These are phyloP conservation scores for Drosophila pseudotakahashii DNA, from an alignment of 2,888 invertebrate species.

Conservation along the genomic window DNA sequence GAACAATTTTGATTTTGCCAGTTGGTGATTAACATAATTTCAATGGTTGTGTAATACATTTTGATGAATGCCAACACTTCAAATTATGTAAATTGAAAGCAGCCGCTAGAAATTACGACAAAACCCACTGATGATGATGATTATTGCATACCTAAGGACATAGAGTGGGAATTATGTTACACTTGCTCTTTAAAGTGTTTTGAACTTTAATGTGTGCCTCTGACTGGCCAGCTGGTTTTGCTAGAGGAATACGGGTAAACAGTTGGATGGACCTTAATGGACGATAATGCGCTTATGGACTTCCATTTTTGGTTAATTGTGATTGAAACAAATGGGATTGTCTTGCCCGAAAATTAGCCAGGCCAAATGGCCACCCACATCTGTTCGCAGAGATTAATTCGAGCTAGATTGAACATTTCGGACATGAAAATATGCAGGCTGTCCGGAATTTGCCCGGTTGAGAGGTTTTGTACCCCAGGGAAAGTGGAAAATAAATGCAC, in stretches of 20 bases:
- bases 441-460: conserved; percentile 18
- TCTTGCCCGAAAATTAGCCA: background rate
- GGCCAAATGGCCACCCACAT: conserved; percentile 26
- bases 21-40: conserved; percentile 41
- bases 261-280: conserved; percentile 8
- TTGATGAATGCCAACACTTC: conserved; percentile 27
- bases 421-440: conserved; percentile 25
- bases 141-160: conserved; percentile 9
- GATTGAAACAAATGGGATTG: conserved; percentile 35
- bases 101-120: conserved; percentile 15
- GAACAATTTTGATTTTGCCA: conserved; percentile 29
- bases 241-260: background rate
- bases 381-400: conserved; percentile 19
- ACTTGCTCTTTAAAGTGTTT: conserved; percentile 18
- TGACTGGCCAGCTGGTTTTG: background rate
- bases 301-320: conserved; percentile 34
- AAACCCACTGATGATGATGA: conserved; percentile 21
- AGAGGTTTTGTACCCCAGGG: background rate
- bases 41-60: conserved; percentile 16
- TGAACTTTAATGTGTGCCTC: background rate
- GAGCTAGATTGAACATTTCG: conserved; percentile 27
- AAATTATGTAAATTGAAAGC: conserved; percentile 38
- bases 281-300: conserved; percentile 29
- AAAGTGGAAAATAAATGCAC: conserved; percentile 15
- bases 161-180: background rate